Evolutionary conservation across 2,888 invertebrate species (phyloP).

Genomic region (Hedya salicella): DNA sequence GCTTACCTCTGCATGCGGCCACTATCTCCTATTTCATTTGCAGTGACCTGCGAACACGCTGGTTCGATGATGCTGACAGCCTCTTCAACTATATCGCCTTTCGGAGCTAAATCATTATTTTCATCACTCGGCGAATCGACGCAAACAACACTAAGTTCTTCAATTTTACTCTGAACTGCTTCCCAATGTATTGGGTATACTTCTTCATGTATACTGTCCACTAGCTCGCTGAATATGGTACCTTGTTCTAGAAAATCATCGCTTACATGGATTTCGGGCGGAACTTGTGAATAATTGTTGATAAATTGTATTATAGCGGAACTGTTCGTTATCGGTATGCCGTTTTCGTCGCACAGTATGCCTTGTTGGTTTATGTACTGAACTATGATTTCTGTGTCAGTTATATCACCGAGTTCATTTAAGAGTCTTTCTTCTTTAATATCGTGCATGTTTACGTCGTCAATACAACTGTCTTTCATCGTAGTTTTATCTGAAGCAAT

Average conservation of each 20-base stretch:
- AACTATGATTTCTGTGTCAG: conserved; percentile 19
- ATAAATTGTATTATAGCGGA: conserved; percentile 35
- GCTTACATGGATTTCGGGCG: neutral
- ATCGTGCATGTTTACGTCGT: neutral
- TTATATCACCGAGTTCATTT: neutral
- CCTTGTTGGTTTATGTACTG: conserved; percentile 32
- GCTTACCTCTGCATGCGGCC: neutral
- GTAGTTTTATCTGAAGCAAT: neutral
- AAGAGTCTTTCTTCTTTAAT: neutral
- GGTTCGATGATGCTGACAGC: neutral
- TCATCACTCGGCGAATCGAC: neutral
- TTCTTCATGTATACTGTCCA: conserved; percentile 8
- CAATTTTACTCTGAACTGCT: neutral
- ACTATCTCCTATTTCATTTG: neutral
- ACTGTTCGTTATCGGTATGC: conserved; percentile 24
- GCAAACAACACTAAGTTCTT: neutral
- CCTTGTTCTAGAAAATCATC: conserved; percentile 9
- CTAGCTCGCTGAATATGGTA: neutral
- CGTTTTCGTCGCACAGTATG: conserved; percentile 32
- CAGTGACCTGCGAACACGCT: too few relatives aligned
- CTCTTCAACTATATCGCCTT: neutral
- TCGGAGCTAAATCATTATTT: neutral
- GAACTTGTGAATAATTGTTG: conserved; percentile 11
- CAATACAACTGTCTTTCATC: neutral
- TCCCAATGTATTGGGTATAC: conserved; percentile 13